Conservation (phyloP, 2,888 invertebrate genomes). For the Acanthopleura granulata region DNA sequence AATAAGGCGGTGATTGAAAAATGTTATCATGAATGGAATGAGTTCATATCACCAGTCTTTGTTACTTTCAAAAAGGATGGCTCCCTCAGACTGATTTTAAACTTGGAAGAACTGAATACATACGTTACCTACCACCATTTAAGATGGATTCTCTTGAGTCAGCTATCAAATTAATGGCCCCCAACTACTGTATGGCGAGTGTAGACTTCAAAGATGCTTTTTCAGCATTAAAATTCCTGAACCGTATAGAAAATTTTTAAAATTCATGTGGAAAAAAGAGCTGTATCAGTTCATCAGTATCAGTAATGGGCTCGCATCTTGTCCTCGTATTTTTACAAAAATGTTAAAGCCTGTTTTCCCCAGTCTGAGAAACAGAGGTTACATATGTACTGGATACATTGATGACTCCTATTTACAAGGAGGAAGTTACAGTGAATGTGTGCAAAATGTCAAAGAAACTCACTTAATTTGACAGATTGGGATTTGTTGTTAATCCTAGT, state of each 20-base stretch:
- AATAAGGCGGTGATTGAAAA: too few relatives aligned
- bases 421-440: slow-evolving; percentile 20
- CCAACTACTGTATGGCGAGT: slow-evolving; percentile 30
- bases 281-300: slow-evolving; percentile 26
- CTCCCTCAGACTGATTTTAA: slow-evolving; percentile 29
- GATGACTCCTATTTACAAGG: slow-evolving; percentile 27
- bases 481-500: slow-evolving; percentile 25
- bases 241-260: slow-evolving; percentile 24
- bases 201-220: slow-evolving; percentile 31
- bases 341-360: neutral
- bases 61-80: slow-evolving; percentile 28
- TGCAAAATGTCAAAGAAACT: slow-evolving; percentile 24
- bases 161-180: slow-evolving; percentile 23
- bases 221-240: too few relatives aligned
- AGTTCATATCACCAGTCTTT: slow-evolving; percentile 29
- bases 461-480: slow-evolving; percentile 21
- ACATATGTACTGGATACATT: slow-evolving; percentile 19
- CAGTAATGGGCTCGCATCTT: slow-evolving; percentile 26
- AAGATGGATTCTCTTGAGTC: slow-evolving; percentile 34
- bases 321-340: neutral
- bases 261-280: slow-evolving; percentile 27
- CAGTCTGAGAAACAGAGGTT: slow-evolving; percentile 5
- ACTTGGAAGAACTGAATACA: slow-evolving; percentile 29
- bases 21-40: neutral
- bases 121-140: too few relatives aligned